phyloP scores from a whole-genome alignment of 2,888 invertebrate species.

The Cantharis rustica region DNA sequence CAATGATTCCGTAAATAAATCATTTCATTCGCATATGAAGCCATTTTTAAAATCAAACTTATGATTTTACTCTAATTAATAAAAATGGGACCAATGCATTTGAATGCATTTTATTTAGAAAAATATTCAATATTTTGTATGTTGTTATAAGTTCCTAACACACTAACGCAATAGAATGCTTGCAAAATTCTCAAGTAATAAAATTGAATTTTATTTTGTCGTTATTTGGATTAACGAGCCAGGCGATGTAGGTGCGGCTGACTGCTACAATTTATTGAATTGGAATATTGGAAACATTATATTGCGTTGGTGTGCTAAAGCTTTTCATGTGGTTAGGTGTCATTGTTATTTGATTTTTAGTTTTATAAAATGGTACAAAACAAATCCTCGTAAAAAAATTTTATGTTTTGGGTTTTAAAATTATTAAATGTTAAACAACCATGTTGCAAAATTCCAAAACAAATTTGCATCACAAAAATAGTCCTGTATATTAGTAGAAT shows the following conservation, averaged over 20 bases:
- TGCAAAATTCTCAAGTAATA: not conserved
- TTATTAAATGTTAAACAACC: not conserved
- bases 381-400: not conserved
- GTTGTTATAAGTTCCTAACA: not conserved
- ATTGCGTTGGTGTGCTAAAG: not conserved
- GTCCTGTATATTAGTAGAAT: not conserved
- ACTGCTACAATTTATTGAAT: not conserved
- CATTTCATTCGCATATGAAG: slow-evolving; percentile 75
- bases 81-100: not conserved
- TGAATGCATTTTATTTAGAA: not conserved
- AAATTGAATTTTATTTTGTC: not conserved
- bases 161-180: not conserved
- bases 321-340: not conserved
- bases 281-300: not conserved
- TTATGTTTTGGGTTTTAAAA: not conserved
- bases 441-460: not conserved
- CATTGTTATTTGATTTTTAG: not conserved
- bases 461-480: not conserved
- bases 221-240: too few relatives aligned
- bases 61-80: slow-evolving; percentile 55
- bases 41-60: slow-evolving; percentile 79
- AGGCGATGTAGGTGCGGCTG: too few relatives aligned
- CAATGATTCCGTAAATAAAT: slow-evolving; percentile 76
- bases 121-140: not conserved
- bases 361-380: not conserved